phyloP scores from a whole-genome alignment of 2,797 vertebrate species.

The Coluber constrictor region DNA sequence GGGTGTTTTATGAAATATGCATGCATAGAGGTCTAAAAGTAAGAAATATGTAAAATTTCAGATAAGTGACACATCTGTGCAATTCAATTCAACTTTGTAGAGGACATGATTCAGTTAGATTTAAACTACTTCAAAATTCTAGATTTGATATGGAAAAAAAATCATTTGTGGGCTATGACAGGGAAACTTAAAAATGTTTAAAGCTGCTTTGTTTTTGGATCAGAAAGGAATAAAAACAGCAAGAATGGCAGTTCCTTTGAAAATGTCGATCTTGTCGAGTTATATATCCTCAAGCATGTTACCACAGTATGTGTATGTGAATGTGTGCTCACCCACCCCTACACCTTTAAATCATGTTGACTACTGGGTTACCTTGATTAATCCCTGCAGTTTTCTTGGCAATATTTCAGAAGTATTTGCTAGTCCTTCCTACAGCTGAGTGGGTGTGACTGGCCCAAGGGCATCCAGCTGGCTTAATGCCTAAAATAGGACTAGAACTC shows the following conservation, averaged over 20 bases:
- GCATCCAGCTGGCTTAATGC: background rate
- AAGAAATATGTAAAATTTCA: background rate
- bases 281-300: background rate
- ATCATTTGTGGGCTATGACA: background rate
- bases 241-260: background rate
- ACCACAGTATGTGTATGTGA: background rate
- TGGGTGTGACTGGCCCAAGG: background rate
- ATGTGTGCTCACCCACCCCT: background rate
- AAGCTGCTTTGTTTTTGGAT: background rate
- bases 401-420: background rate
- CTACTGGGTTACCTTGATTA: background rate
- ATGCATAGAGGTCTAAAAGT: background rate
- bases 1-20: background rate
- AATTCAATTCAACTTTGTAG: background rate
- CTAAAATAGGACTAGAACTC: background rate
- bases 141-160: background rate
- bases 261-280: background rate
- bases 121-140: background rate
- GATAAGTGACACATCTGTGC: background rate
- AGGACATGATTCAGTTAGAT: background rate
- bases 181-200: background rate
- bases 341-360: background rate
- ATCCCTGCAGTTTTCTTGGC: background rate
- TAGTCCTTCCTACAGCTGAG: background rate
- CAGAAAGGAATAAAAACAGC: background rate